Evolutionary conservation across 2,797 vertebrate species (phyloP), one percentile per base, ranked within the genome.

Genomic region (Chrysolophus pictus): DNA sequence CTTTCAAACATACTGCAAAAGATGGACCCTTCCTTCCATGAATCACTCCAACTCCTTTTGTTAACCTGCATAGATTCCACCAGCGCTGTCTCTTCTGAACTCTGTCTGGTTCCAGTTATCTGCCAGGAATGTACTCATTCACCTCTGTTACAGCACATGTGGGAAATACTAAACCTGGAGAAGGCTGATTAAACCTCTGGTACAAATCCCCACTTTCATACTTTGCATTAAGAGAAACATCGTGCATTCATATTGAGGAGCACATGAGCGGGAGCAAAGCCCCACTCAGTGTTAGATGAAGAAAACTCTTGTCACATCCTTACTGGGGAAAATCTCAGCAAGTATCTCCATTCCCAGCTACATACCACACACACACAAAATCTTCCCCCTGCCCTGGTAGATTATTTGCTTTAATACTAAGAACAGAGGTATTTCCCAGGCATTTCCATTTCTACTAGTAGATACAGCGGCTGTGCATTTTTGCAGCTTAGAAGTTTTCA

Each of bases 11-110:
- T 35, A 44, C 44, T 44, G 77, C 39, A 41, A 46, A 44, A 1
- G 2, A 35, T 46, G 19, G 47, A 7, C 21, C 47, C 0, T 0
- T 13, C n/a, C 44, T 35, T 44, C 76, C 41, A 10, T 0, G 0
- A 18, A 13, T 8, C 3, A 59, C 64, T 55, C 51, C 33, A 4
- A 7, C 4, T 41, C 49, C 46, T 46, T 33, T 3, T 47, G 35
- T 22, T 35, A 46, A 33, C 39, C 39, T 15, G 29, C 39, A 4
- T 51, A 73, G 47, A 4, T 49, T 49, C 63, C 78, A 87, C 49
- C 55, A 71, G 7, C 7, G 29, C 56, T 63, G 60, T 29, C 62
- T 17, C 86, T 86, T 37, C 70, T 31, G 35, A 24, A 28, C 15
- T 21, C 19, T 46, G 11, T 9, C 71, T 49, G 17, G 7, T 11